Evolutionary conservation across 2,888 invertebrate species (phyloP).

Genomic region (Brachypalpus laphriformis): DNA sequence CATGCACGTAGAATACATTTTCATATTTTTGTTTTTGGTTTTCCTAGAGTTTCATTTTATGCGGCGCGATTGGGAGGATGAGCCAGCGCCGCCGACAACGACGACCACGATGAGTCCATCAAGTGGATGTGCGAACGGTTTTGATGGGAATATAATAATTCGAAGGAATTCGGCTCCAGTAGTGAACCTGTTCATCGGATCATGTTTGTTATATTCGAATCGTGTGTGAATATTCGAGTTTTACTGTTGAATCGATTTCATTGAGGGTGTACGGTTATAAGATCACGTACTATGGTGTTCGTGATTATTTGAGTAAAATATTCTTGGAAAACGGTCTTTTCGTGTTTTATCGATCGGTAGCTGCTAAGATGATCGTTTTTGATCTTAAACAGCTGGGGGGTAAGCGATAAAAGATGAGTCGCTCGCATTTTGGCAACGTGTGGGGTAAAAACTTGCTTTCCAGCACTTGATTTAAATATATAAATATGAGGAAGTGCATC

Average conservation of each 20-base stretch:
- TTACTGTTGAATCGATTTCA: conserved; percentile 47
- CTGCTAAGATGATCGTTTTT: background rate
- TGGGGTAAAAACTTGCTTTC: too few relatives aligned
- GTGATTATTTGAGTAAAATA: background rate
- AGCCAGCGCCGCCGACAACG: background rate
- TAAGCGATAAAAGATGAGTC: background rate
- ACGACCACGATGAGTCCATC: conserved; percentile 7
- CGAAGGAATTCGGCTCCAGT: conserved; percentile 47
- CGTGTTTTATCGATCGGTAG: background rate
- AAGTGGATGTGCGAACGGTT: conserved; percentile 49
- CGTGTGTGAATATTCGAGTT: conserved; percentile 52
- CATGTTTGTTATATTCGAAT: conserved; percentile 45
- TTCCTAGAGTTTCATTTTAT: conserved; percentile 30
- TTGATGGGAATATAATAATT: conserved; percentile 59
- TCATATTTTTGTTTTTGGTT: background rate
- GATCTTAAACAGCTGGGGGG: background rate
- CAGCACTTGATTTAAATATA: too few relatives aligned
- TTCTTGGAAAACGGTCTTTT: background rate
- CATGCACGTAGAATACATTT: conserved; percentile 1
- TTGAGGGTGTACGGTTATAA: conserved; percentile 44
- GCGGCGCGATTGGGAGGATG: background rate
- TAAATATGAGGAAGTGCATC: too few relatives aligned
- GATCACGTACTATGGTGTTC: conserved; percentile 42
- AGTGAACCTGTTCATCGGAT: conserved; percentile 60
- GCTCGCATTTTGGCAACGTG: too few relatives aligned